Evolutionary conservation across 2,888 invertebrate genomes (phyloP).

Genomic region (Tillus elongatus): DNA sequence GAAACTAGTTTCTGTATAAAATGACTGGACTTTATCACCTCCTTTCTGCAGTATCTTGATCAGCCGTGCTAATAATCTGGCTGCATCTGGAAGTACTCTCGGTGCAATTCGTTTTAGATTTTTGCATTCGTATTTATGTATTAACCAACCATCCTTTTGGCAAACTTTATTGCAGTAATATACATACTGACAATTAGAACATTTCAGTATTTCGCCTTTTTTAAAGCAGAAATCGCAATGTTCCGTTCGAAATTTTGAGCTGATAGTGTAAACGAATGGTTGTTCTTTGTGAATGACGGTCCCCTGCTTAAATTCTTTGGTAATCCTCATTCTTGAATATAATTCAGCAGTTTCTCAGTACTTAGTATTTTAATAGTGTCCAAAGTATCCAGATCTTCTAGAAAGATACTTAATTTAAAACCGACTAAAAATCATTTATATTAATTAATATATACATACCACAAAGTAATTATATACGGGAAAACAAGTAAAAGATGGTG

Average conservation of each 20-base stretch:
- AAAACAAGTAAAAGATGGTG: too few species aligned
- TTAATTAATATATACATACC: too few species aligned
- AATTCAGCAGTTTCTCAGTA: too few species aligned
- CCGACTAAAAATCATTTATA: too few species aligned
- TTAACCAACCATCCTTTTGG: constrained; percentile 71
- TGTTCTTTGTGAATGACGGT: constrained; percentile 60
- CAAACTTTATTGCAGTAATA: constrained; percentile 74
- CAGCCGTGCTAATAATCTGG: constrained; percentile 67
- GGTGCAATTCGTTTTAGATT: constrained; percentile 64
- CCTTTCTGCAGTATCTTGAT: constrained; percentile 61
- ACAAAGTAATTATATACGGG: too few species aligned
- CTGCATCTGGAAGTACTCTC: constrained; percentile 70
- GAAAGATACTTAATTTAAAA: constrained; percentile 1
- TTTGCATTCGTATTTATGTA: constrained; percentile 77
- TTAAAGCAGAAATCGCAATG: constrained; percentile 70
- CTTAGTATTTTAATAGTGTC: too few species aligned
- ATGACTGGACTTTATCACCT: constrained; percentile 56
- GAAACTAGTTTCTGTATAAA: constrained; percentile 59
- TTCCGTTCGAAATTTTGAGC: constrained; percentile 57
- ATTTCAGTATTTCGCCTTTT: constrained; percentile 63
- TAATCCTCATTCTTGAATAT: constrained; percentile 34
- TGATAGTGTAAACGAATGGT: constrained; percentile 67
- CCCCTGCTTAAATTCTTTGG: constrained; percentile 53
- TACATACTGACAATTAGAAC: constrained; percentile 74
- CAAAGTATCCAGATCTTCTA: too few species aligned